Evolutionary conservation across 2,113 vertebrate species (phyloP).

Genomic region (Ciconia boyciana): DNA sequence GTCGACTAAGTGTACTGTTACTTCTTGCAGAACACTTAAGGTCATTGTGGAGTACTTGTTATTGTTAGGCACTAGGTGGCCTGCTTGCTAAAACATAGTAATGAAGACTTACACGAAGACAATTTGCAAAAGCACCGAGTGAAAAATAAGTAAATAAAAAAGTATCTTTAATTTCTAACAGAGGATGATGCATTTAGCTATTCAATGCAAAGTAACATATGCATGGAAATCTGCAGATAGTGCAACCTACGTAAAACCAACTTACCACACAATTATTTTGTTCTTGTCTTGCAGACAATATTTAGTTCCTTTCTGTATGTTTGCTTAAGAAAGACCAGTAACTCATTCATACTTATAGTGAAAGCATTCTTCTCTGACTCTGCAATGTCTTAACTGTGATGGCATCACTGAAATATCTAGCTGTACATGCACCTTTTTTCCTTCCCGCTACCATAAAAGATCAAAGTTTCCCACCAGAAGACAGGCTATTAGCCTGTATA

Average conservation of each 20-base stretch:
- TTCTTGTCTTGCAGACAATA: background rate
- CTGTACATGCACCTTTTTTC: background rate
- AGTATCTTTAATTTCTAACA: background rate
- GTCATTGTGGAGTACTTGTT: conserved; percentile 27
- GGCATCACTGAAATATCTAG: background rate
- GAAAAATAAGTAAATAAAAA: background rate
- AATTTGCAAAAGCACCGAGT: background rate
- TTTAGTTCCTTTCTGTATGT: background rate
- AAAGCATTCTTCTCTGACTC: background rate
- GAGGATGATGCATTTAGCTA: background rate
- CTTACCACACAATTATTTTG: background rate
- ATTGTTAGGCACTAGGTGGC: conserved; percentile 59
- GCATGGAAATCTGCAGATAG: background rate
- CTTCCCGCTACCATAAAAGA: background rate
- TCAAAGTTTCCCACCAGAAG: background rate
- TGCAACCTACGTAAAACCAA: background rate
- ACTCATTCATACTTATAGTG: background rate
- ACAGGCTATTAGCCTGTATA: background rate
- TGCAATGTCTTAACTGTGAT: background rate
- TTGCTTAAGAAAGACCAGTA: background rate
- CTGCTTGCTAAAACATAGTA: conserved; percentile 55
- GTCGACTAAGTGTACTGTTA: background rate
- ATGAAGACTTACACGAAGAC: background rate
- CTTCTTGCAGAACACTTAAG: background rate
- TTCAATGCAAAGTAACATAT: background rate